Conservation (phyloP, 2,888 invertebrate genomes). For the Halocaridina rubra region DNA sequence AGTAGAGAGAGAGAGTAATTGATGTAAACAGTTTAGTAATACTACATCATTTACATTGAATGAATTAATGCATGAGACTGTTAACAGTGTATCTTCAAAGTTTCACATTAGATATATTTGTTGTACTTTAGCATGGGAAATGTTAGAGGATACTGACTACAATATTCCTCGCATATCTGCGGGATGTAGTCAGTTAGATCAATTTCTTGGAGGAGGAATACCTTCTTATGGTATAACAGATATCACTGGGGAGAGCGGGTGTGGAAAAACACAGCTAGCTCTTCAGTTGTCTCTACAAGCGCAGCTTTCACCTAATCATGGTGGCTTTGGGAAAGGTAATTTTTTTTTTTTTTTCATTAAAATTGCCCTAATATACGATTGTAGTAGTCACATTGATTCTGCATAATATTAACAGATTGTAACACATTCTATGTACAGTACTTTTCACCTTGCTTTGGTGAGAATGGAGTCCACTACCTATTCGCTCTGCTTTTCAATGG, state of each 20-base stretch:
- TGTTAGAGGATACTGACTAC: not conserved
- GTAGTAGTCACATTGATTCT: not conserved
- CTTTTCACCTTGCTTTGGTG: no score
- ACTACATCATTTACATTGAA: not conserved
- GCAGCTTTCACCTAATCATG: constrained; percentile 28
- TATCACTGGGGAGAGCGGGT: constrained; percentile 83
- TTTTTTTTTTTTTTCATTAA: not conserved
- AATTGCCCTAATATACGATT: no score
- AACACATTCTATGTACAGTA: no score
- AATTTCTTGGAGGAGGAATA: constrained; percentile 77
- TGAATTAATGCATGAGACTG: not conserved
- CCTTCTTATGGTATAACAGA: constrained; percentile 79
- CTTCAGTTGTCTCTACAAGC: constrained; percentile 77
- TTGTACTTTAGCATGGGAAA: constrained; percentile 18
- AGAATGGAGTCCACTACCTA: no score
- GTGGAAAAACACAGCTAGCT: constrained; percentile 83
- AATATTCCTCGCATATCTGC: not conserved
- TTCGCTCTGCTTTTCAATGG: no score
- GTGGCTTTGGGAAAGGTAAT: constrained; percentile 44
- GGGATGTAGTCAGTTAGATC: constrained; percentile 76
- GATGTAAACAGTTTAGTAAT: not conserved
- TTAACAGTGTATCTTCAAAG: not conserved
- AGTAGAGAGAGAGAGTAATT: not conserved
- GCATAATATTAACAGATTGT: not conserved
- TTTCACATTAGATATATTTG: not conserved